A percentile compares a stretch with the other conserved stretches of the same genome.
Conservation (phyloP, 2,888 invertebrate genomes). For the Archips xylosteana region DNA sequence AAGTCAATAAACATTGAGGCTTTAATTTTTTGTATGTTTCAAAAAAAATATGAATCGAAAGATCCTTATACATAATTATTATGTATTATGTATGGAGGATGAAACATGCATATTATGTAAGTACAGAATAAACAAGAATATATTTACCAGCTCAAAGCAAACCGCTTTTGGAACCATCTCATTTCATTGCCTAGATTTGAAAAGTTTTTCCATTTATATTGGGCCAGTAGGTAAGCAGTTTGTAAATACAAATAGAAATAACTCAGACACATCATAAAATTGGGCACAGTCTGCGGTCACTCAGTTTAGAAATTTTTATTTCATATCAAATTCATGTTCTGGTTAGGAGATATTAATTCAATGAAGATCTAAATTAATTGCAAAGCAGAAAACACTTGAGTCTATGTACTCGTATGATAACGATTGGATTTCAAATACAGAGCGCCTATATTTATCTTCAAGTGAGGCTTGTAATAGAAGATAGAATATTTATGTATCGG, state of each 20-base stretch:
- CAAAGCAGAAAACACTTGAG: neutral
- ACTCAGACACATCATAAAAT: no score
- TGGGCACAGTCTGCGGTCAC: neutral
- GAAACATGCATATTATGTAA: no score
- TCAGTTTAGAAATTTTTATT: no score
- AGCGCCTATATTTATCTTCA: neutral
- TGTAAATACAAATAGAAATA: no score
- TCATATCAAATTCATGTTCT: no score
- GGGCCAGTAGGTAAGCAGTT: neutral
- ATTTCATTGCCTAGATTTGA: neutral
- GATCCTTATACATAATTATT: no score
- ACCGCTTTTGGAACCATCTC: neutral
- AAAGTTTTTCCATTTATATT: neutral
- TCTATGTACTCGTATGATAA: neutral
- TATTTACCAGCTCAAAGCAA: neutral
- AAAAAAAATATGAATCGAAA: no score
- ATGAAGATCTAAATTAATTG: neutral
- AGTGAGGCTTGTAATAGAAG: neutral
- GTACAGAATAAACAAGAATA: no score
- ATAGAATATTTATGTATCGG: neutral
- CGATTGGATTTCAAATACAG: neutral
- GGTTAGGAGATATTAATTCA: neutral
- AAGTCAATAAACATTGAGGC: no score
- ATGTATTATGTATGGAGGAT: no score
- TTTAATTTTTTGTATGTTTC: no score